A percentile compares a stretch with the other conserved stretches of the same genome.
Evolutionary conservation across 1,140 invertebrate species (phyloP).

Genomic region (Panagrolaimus sp.): DNA sequence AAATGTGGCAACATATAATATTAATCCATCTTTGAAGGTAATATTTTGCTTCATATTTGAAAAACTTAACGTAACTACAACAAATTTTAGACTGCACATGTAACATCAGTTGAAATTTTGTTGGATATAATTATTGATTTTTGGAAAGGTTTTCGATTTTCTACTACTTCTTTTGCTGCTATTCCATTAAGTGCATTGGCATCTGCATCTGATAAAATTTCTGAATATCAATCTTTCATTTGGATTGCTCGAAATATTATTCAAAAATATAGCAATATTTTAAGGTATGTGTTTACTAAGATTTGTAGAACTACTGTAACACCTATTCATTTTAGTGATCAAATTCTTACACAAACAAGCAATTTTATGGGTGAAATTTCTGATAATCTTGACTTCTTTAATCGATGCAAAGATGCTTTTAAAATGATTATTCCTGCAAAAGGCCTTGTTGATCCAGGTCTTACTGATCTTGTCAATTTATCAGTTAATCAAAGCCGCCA

Average conservation of each 20-base stretch:
- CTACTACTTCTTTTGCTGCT: background rate
- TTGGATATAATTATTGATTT: background rate
- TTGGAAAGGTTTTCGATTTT: conserved; percentile 9
- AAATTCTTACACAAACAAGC: too few relatives aligned
- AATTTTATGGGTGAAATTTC: too few relatives aligned
- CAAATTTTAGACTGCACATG: background rate
- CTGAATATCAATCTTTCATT: conserved; percentile 9
- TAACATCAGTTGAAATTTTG: conserved; percentile 8
- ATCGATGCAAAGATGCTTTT: background rate
- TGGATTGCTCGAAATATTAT: background rate
- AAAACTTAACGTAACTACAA: background rate
- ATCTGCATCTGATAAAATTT: background rate
- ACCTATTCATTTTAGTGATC: too few relatives aligned
- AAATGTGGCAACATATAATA: background rate
- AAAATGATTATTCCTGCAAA: conserved; percentile 5
- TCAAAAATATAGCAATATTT: background rate
- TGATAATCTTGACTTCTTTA: background rate
- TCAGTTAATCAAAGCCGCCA: background rate
- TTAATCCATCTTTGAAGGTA: conserved; percentile 1
- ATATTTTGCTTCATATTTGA: background rate
- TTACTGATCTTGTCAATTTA: background rate
- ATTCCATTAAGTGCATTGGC: background rate
- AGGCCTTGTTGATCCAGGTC: conserved; percentile 12
- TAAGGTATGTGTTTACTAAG: background rate
- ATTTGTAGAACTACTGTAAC: background rate